Base-by-base conservation (phyloP, 2,888 invertebrate genomes). In the Acrocyrtus sp. region DNA sequence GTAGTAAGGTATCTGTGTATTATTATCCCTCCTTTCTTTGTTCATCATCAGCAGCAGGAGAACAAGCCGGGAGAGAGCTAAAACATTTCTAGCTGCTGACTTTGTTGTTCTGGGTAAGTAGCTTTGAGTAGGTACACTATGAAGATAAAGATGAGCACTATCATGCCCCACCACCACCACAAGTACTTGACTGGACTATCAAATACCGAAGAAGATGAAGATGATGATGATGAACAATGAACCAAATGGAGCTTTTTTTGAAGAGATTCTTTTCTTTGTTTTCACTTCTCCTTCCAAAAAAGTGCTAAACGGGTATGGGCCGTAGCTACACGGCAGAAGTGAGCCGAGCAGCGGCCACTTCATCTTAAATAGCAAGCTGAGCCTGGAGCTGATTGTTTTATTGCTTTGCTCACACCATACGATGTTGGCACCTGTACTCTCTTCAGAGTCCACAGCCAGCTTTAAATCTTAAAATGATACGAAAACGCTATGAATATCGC, bases 321-420 rank as follows among this genome's bases (percentile, higher is more conserved):
- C 6, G 5, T 22, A 10, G 8, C 15, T 3, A 22, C 17, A 45
- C 8, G 17, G 24, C 26, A 58, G 24, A 21, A 61, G 29, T 5
- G n/a, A n/a, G n/a, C n/a, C n/a, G n/a, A 22, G 50, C 22, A 50
- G 61, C 50, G 17, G 60, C 34, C 22, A n/a, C 10, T 61, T 61
- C 34, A 54, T 65, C 54, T 56, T 24, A n/a, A n/a, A n/a, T n/a
- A n/a, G n/a, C n/a, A 67, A 58, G 21, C 47, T 47, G 29, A 61
- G 61, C 61, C 69, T 34, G 51, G 39, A 69, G 69, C 61, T 60
- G 69, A 60, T 69, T 60, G 48, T 60, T 68, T 67, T 68, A 68
- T 68, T n/a, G 34, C 60, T 68, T 68, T 60, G 48, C 69, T 69
- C 47, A 56, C 65, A 56, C 56, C 27, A 39, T 43, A 39, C 24